A percentile compares a stretch with the other conserved stretches of the same genome.
Evolutionary conservation across 2,888 invertebrate species (phyloP).

Genomic region (Dugesia japonica): DNA sequence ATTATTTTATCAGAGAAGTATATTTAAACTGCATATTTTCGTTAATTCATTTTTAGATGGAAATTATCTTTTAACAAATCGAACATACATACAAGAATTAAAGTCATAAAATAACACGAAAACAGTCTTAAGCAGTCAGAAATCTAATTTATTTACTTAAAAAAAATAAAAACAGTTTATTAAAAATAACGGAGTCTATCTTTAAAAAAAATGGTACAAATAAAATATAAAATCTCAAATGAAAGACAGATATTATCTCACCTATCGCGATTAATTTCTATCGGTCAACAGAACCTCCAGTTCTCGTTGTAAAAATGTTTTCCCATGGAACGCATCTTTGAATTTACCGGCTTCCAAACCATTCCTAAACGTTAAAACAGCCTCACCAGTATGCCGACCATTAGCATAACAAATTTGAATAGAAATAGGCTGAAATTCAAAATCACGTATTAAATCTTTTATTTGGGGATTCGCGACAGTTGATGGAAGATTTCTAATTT

Average conservation of each 20-base stretch:
- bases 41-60: too few species aligned
- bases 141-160: slow-evolving; percentile 16
- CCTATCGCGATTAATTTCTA: slow-evolving; percentile 14
- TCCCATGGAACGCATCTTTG: neutral
- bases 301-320: slow-evolving; percentile 13
- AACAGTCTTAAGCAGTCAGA: slow-evolving; percentile 3
- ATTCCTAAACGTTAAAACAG: neutral
- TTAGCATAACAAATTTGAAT: slow-evolving; percentile 3
- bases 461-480: neutral
- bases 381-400: neutral
- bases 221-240: neutral
- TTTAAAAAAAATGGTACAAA: neutral
- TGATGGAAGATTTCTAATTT: slow-evolving; percentile 4
- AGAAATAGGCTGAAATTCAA: neutral
- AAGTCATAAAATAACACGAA: slow-evolving; percentile 1
- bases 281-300: slow-evolving; percentile 3
- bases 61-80: too few species aligned
- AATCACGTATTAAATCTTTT: slow-evolving; percentile 9
- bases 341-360: neutral
- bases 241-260: slow-evolving; percentile 20
- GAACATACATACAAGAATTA: too few species aligned
- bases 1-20: too few species aligned
- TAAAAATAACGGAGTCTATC: slow-evolving; percentile 15
- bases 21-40: too few species aligned
- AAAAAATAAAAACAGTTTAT: slow-evolving; percentile 2